Conservation (phyloP, 2,113 vertebrate genomes). For the Okapia johnstoni region DNA sequence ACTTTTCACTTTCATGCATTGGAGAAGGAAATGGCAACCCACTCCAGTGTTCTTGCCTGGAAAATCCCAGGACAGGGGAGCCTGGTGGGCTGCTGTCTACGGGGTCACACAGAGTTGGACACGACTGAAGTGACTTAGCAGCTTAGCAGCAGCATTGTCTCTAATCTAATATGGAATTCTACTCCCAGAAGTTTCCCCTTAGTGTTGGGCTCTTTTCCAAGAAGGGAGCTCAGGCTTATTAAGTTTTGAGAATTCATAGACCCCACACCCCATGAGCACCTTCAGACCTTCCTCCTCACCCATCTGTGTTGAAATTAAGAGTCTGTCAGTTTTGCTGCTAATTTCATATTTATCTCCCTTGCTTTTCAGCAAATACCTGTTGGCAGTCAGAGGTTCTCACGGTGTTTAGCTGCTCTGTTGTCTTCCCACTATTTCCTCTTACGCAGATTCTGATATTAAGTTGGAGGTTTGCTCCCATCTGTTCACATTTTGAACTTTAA, state of each 20-base stretch:
- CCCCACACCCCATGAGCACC: not conserved
- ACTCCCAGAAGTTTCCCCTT: not conserved
- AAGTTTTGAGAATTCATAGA: not conserved
- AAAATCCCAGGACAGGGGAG: too few relatives aligned
- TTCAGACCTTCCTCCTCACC: not conserved
- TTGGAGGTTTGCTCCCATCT: not conserved
- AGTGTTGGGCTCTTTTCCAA: not conserved
- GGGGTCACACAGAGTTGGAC: too few relatives aligned
- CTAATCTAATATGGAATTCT: not conserved
- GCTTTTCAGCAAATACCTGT: not conserved
- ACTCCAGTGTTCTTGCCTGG: too few relatives aligned
- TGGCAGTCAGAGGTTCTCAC: not conserved
- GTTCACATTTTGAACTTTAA: not conserved
- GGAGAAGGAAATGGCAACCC: too few relatives aligned
- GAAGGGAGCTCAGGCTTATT: not conserved
- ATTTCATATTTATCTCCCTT: not conserved
- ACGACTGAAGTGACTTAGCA: not conserved
- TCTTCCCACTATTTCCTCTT: not conserved
- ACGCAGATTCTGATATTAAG: not conserved
- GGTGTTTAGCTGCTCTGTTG: not conserved
- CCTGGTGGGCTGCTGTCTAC: too few relatives aligned
- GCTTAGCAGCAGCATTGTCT: too few relatives aligned
- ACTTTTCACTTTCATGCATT: too few relatives aligned
- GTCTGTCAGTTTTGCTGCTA: not conserved
- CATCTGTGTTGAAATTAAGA: not conserved